Evolutionary conservation across 2,888 invertebrate species (phyloP), one percentile per base, ranked within the genome.

Genomic region (Gastracanthus pulcherrimus): DNA sequence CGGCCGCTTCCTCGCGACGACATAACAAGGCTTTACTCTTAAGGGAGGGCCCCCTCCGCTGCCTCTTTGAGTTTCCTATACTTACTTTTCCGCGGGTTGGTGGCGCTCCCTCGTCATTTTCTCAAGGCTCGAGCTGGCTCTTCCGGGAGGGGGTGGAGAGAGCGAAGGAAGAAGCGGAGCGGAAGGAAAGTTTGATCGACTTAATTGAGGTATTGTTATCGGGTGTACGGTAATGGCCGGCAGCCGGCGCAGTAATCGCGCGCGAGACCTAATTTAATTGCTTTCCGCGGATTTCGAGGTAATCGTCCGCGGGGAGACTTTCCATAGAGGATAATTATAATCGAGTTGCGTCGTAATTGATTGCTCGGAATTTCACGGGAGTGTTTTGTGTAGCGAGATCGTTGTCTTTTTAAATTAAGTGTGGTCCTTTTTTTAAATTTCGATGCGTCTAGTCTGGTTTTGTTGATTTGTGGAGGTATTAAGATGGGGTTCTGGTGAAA

Each of bases 21-120:
- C 48, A 58, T 62, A 81, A 84, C 83, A 83, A 75, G 80, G 70
- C 81, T 85, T 85, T 84, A 84, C 86, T 87, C 86, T 88, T 86
- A 85, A 85, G 85, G 76, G 82, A 29, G 45, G 64, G 29, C 23
- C n/a, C 29, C 60, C 13, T 13, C 51, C 6, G 3, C 31, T 26
- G 38, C 41, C 66, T 55, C 60, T 74, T 71, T 79, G 29, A 69
- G 60, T 69, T 75, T 75, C 48, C 23, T 45, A 16, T 36, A 69
- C 71, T 71, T 75, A 19, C 5, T 48, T 58, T 45, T 38, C 62
- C 4, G 60, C 3, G 23, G 9, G 45, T 51, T 23, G 64, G n/a
- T 29, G 45, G 38, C 41, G 58, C 9, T 31, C 45, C 58, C n/a
- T n/a, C 51, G n/a, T 58, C 45, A n/a, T 66, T 41, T 13, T 66